phyloP scores from a whole-genome alignment of 2,797 vertebrate genomes.

The Gymnoscopelus braueri region DNA sequence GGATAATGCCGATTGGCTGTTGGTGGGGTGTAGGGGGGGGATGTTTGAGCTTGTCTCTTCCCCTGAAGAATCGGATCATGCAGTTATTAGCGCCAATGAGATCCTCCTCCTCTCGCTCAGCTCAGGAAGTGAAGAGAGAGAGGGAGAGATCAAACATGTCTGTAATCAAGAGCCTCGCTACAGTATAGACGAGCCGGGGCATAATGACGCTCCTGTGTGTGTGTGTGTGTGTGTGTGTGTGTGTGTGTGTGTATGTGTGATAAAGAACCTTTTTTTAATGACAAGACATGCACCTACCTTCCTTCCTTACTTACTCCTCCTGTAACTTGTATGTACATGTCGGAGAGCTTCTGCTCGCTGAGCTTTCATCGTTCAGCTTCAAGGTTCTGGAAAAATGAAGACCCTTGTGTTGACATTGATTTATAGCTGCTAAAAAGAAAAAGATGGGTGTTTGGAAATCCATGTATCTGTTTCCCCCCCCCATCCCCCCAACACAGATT shows the following conservation, averaged over 20 bases:
- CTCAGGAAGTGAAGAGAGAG: slow-evolving; percentile 27
- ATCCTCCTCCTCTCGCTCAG: slow-evolving; percentile 20
- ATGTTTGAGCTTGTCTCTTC: slow-evolving; percentile 33
- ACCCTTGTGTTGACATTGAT: slow-evolving; percentile 42
- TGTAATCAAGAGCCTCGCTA: slow-evolving; percentile 56
- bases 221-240: too few relatives aligned
- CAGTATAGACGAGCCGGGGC: slow-evolving; percentile 34
- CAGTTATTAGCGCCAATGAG: slow-evolving; percentile 60
- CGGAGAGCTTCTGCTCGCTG: neutral
- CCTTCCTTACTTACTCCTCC: slow-evolving; percentile 14
- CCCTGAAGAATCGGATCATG: slow-evolving; percentile 53
- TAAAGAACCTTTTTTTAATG: slow-evolving; percentile 50
- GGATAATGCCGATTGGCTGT: slow-evolving; percentile 64
- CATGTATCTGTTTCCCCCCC: too few relatives aligned
- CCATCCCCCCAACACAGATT: too few relatives aligned
- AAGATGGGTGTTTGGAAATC: slow-evolving; percentile 4
- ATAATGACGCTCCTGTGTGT: slow-evolving; percentile 30
- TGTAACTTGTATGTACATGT: slow-evolving; percentile 60
- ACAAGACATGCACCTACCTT: slow-evolving; percentile 40
- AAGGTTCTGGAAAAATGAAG: slow-evolving; percentile 40
- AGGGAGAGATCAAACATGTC: slow-evolving; percentile 62
- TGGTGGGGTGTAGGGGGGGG: slow-evolving; percentile 3
- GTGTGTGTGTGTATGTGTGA: slow-evolving; percentile 2
- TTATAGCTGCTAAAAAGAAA: slow-evolving; percentile 30
- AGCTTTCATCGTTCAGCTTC: slow-evolving; percentile 58